Evolutionary conservation across 2,113 vertebrate genomes (phyloP), one percentile per base, ranked within the genome.

Genomic region (Ursus arctos): DNA sequence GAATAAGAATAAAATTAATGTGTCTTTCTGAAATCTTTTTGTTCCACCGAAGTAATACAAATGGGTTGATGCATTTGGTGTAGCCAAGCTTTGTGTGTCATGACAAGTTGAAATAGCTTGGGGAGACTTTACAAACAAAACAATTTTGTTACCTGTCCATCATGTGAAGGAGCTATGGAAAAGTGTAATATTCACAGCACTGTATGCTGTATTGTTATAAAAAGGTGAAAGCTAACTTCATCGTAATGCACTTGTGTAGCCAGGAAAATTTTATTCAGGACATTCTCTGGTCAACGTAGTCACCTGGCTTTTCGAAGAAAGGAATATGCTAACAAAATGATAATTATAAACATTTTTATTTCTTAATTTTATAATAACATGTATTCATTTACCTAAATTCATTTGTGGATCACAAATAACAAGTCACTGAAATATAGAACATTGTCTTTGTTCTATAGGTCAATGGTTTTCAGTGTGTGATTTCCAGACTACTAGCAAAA

Each of bases 131-230:
- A 97, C 22, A 96, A 97, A 97, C 92, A 33, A 97, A 98, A 93
- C 88, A 72, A 96, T 97, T 98, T 98, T 0, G 33, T 97, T 98
- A 97, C 89, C 86, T 97, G 82, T 97, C 97, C 9, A 71, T 97
- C 92, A 96, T 43, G 26, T 88, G 84, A 98, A 91, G 40, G 87
- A 97, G 19, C 26, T 92, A 97, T 91, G 55, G 55, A 89, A 88
- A 92, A 90, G 92, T 76, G 8, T 84, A 96, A 72, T 96, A 98
- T 97, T 96, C 82, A 93, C 49, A 97, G 61, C 43, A 49, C 31
- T 72, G 28, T 80, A 81, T 51, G 21, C 72, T 81, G 7, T 95
- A 79, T 96, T 74, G 24, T 49, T 90, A 33, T 84, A 82, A 87
- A 94, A 94, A 87, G 49, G 49, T 71, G 49, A 92, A 91, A 55